A percentile compares a stretch with the other conserved stretches of the same genome.
Evolutionary conservation across 2,113 vertebrate genomes (phyloP).

Genomic region (Elaphurus davidianus): DNA sequence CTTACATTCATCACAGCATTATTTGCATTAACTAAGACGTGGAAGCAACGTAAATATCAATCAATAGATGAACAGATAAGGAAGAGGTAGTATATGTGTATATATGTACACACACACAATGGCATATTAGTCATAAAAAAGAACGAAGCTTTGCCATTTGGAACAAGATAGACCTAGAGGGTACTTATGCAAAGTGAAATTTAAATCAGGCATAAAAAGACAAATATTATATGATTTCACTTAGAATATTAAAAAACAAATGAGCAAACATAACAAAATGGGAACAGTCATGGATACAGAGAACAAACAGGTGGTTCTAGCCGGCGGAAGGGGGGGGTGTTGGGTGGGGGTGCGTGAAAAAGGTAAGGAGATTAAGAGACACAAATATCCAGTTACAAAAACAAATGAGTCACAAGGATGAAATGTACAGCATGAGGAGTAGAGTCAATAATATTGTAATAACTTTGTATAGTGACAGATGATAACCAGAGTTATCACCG

Average conservation of each 20-base stretch:
- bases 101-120: background rate
- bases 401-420: background rate
- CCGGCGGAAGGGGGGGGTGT: background rate
- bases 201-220: background rate
- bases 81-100: background rate
- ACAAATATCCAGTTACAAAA: background rate
- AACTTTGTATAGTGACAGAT: background rate
- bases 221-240: background rate
- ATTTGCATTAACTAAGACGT: background rate
- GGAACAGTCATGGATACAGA: background rate
- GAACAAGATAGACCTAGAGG: background rate
- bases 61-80: background rate
- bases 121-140: background rate
- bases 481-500: background rate
- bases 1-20: background rate
- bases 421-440: background rate
- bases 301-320: background rate
- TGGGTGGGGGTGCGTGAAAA: background rate
- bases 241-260: background rate
- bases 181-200: background rate
- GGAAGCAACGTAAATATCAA: background rate
- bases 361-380: background rate
- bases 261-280: background rate
- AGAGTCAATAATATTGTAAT: background rate
- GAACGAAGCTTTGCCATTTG: background rate